Evolutionary conservation across 2,888 invertebrate genomes (phyloP).

Genomic region (Drosophila trichaetosa): DNA sequence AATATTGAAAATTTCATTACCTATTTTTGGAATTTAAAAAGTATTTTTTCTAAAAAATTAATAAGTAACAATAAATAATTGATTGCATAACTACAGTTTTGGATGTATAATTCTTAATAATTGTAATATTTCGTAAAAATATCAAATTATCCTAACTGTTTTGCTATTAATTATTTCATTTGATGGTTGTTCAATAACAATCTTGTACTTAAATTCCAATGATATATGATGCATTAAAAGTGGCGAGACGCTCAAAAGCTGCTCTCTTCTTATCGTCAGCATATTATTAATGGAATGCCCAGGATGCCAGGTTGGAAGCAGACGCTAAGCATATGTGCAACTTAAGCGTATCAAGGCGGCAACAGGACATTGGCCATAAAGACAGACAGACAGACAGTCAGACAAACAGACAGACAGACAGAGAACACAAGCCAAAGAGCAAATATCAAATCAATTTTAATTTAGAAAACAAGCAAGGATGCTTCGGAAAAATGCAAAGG

Average conservation of each 20-base stretch:
- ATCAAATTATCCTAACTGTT: background rate
- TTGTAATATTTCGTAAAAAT: no score
- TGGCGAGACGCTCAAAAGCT: background rate
- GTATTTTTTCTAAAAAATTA: background rate
- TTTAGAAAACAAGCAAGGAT: conserved; percentile 75
- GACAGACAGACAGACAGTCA: background rate
- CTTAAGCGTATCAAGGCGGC: conserved; percentile 56
- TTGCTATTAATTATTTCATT: background rate
- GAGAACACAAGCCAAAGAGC: conserved; percentile 51
- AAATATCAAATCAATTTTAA: conserved; percentile 82
- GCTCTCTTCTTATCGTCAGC: background rate
- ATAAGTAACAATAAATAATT: no score
- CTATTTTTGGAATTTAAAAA: background rate
- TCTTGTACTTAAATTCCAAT: background rate
- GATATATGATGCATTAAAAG: background rate
- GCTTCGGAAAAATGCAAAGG: conserved; percentile 64
- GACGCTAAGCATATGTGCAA: conserved; percentile 56
- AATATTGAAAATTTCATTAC: background rate
- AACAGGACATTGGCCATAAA: conserved; percentile 30
- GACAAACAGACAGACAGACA: background rate
- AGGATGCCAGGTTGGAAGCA: conserved; percentile 38
- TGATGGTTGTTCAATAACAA: background rate
- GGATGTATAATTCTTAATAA: no score
- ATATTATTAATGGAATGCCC: conserved; percentile 67
- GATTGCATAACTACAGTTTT: no score